phyloP scores from a whole-genome alignment of 2,113 vertebrate genomes.

The Tyto alba region DNA sequence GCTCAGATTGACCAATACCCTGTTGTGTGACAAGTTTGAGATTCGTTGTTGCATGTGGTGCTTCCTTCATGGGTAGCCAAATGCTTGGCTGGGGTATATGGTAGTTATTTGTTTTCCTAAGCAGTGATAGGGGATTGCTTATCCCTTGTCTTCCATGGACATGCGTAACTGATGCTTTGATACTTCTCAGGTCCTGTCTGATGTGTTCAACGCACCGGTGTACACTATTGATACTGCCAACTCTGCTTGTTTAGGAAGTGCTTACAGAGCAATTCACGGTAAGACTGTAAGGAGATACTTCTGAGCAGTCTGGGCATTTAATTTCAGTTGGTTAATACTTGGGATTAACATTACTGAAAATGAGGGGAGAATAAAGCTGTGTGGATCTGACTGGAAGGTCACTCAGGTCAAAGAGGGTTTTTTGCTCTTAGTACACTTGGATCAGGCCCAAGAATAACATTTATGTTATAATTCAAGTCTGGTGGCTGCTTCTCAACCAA shows the following conservation, averaged over 20 bases:
- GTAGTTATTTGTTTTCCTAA: background rate
- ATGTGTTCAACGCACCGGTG: conserved; percentile 88
- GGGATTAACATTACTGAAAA: background rate
- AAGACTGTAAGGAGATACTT: conserved; percentile 35
- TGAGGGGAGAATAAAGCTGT: background rate
- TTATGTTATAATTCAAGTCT: background rate
- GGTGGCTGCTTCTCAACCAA: background rate
- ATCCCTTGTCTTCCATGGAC: background rate
- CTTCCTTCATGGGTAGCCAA: background rate
- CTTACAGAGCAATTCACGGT: conserved; percentile 93
- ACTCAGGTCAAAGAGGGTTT: background rate
- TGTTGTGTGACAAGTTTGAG: background rate
- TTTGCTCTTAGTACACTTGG: background rate
- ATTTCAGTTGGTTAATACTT: background rate
- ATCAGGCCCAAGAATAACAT: background rate
- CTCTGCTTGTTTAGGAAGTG: conserved; percentile 89
- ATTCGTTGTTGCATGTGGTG: background rate
- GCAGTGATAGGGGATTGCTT: background rate
- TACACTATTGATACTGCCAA: conserved; percentile 85
- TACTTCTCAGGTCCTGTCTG: conserved; percentile 83
- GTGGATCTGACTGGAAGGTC: background rate
- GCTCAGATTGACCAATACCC: background rate
- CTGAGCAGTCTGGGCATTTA: background rate
- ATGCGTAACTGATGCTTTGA: background rate
- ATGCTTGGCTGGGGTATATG: background rate